Evolutionary conservation across 2,888 invertebrate species (phyloP).

Genomic region (Microctonus hyperodae): DNA sequence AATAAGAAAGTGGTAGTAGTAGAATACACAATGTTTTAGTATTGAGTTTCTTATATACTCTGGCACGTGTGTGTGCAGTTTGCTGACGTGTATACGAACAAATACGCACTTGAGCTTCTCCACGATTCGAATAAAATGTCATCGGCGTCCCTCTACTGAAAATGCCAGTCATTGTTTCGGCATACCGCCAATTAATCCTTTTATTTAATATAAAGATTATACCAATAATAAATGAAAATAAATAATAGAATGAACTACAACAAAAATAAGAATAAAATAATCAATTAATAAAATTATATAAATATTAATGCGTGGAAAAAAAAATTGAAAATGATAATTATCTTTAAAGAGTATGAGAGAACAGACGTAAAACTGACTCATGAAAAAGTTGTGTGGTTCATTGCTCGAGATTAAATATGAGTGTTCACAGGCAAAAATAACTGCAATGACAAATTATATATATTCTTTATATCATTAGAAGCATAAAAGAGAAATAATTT

Average conservation of each 20-base stretch:
- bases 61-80: not conserved
- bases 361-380: not conserved
- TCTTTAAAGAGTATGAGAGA: too few relatives aligned
- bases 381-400: not conserved
- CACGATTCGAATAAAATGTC: conserved; percentile 57
- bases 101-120: conserved; percentile 45
- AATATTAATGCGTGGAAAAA: not conserved
- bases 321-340: not conserved
- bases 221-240: too few relatives aligned
- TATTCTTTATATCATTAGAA: not conserved
- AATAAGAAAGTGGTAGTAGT: conserved; percentile 8
- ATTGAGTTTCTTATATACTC: conserved; percentile 17
- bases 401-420: not conserved
- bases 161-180: conserved; percentile 51
- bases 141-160: conserved; percentile 38
- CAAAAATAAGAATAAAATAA: not conserved
- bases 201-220: too few relatives aligned
- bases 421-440: not conserved
- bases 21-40: not conserved
- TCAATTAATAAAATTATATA: not conserved
- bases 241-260: too few relatives aligned
- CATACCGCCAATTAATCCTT: conserved; percentile 13
- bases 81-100: not conserved
- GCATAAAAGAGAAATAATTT: not conserved
- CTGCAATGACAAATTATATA: not conserved